Evolutionary conservation across 2,888 invertebrate genomes (phyloP), one percentile per base, ranked within the genome.

Genomic region (Drosophila atripex): DNA sequence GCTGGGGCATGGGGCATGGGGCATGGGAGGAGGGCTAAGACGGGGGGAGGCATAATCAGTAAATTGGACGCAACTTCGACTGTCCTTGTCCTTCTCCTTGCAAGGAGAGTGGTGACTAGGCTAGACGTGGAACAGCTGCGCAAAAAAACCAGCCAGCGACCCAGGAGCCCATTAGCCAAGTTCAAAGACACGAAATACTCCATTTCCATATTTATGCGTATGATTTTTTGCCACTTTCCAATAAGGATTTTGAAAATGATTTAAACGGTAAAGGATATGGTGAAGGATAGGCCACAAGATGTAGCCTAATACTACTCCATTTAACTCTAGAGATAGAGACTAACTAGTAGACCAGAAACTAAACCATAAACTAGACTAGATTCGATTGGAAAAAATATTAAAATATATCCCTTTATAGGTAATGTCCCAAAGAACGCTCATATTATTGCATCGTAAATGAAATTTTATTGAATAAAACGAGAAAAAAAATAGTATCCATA

Each of bases 391-490:
- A 23, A 0, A 23, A 5, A 3, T 23, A 5, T 5, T 23, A 5
- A 23, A 23, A 23, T 23, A 23, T 3, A 3, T 23, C 21, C 21
- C 21, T 23, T 23, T 21, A 21, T 3, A 21, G 4, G 21, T 21
- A 21, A 21, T 21, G 0, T 21, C 4, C 4, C 4, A 23, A 3
- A 21, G 4, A 23, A 23, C 21, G 9, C 28, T 28, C 28, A 28
- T n/a, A n/a, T 35, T 6, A 51, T 63, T 45, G 28, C 45, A 60
- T 1, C 6, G 35, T 35, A 46, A 9, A 38, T 63, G 6, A 21
- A 60, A 35, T 32, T 60, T 51, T 63, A 63, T 41, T 64, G 9
- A 4, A 9, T 11, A 66, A 60, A 58, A 14, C 57, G 70, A 12
- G 70, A 12, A 35, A 57, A 28, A 16, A 18, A 30, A 8, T 8